Percentiles rank a stretch among this genome's conserved stretches.
Evolutionary conservation across 2,113 vertebrate genomes (phyloP).

Genomic region (Siphamia tubifer): DNA sequence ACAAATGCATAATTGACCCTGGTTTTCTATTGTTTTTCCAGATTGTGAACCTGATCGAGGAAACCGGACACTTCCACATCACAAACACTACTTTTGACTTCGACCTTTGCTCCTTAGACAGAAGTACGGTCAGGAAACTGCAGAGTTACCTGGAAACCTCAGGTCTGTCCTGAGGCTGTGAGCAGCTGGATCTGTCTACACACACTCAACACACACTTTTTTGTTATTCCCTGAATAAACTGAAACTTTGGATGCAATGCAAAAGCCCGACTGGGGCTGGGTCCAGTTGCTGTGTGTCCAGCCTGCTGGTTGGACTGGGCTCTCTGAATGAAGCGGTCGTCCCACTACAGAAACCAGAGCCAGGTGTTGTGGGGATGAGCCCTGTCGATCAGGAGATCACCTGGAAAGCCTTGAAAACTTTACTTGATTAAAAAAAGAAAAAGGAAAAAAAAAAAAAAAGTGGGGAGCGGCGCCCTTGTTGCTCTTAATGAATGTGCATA

Average conservation of each 20-base stretch:
- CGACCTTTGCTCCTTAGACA: constrained; percentile 98
- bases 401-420: constrained; percentile 89
- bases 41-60: constrained; percentile 98
- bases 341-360: constrained; percentile 22
- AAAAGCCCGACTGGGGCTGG: constrained; percentile 50
- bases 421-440: constrained; percentile 69
- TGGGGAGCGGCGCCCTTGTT: constrained; percentile 68
- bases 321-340: neutral
- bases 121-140: constrained; percentile 95
- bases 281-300: constrained; percentile 7
- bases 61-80: constrained; percentile 99
- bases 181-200: constrained; percentile 59
- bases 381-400: constrained; percentile 86
- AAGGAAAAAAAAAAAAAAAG: constrained; percentile 46
- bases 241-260: constrained; percentile 76
- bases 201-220: constrained; percentile 15
- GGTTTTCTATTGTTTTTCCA: constrained; percentile 63
- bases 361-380: constrained; percentile 47
- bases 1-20: too few species aligned
- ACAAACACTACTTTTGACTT: constrained; percentile 99
- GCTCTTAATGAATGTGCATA: constrained; percentile 89
- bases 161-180: constrained; percentile 86
- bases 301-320: constrained; percentile 16
- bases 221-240: constrained; percentile 46
- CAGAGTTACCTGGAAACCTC: constrained; percentile 96